Evolutionary conservation across 2,797 vertebrate genomes (phyloP), one percentile per base, ranked within the genome.

Genomic region (Urophycis tenuis): DNA sequence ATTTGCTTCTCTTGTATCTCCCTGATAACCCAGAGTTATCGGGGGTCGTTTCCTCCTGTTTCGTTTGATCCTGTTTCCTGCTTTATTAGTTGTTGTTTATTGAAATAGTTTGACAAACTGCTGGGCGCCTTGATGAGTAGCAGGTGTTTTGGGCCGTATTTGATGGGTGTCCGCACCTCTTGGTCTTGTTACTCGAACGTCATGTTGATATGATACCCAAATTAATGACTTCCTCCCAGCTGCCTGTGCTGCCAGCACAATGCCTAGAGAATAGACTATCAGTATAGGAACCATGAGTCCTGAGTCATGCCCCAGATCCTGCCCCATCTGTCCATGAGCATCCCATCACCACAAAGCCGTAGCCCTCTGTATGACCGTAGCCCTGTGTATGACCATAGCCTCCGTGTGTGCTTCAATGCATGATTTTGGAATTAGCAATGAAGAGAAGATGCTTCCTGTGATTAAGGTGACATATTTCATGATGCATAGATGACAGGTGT

Each of bases 191-290:
- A 73, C 45, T 32, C 76, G 36, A 74, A 74, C 75, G 78, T 49
- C 88, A 85, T 82, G 84, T 85, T 89, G 84, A 87, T 80, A 74
- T 71, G 81, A 81, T 85, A 78, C 77, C 74, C 79, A 78, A 85
- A 86, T 88, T 74, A 88, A 87, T 83, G 81, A 83, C 84, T 88
- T 83, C 75, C 78, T 80, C 60, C 70, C 78, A 84, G 83, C 85
- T 84, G 77, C 79, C 83, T 78, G 79, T 83, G 79, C 80, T 84
- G 84, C 73, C 84, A 77, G 72, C 82, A 19, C 76, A 82, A 82
- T 85, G 85, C 70, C 32, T 41, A 84, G 60, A 78, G 87, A 88
- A 89, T 85, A 77, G 80, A 86, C 87, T 89, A 88, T 89, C 81
- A 85, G 82, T 81, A 71, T 78, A 74, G 88, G 85, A 80, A 85